A percentile compares a stretch with the other conserved stretches of the same genome.
Conservation (phyloP, 2,888 invertebrate genomes). For the Schrankia costaestrigalis region DNA sequence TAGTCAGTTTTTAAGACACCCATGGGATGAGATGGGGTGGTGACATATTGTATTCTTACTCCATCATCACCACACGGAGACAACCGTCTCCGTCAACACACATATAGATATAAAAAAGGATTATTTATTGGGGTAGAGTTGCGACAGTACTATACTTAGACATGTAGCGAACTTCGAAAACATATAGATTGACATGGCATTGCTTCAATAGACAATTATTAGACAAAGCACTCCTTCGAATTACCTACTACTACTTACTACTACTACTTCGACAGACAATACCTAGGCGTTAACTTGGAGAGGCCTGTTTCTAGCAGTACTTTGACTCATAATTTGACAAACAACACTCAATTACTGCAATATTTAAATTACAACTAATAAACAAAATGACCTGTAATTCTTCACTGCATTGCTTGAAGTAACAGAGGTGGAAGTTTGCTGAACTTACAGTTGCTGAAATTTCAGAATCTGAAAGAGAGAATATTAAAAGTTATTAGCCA, state of each 20-base stretch:
- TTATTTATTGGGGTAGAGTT: too few species aligned
- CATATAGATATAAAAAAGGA: too few species aligned
- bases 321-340: background rate
- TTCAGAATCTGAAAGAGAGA: slow-evolving; percentile 74
- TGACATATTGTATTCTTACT: background rate
- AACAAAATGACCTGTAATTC: slow-evolving; percentile 88
- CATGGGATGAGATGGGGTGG: background rate
- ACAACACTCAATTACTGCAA: background rate
- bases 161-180: too few species aligned
- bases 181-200: too few species aligned
- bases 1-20: background rate
- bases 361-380: background rate
- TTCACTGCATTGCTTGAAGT: slow-evolving; percentile 96
- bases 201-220: too few species aligned
- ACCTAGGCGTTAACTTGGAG: too few species aligned
- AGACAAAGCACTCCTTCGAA: too few species aligned
- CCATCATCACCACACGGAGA: background rate
- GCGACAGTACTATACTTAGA: too few species aligned
- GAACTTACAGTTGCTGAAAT: slow-evolving; percentile 88
- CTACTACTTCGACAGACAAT: too few species aligned
- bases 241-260: too few species aligned
- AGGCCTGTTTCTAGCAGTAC: too few species aligned
- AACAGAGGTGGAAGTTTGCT: slow-evolving; percentile 92
- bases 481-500: background rate
- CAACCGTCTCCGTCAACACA: too few species aligned